Evolutionary conservation across 2,797 vertebrate genomes (phyloP).

Genomic region (Naso thynnoides): DNA sequence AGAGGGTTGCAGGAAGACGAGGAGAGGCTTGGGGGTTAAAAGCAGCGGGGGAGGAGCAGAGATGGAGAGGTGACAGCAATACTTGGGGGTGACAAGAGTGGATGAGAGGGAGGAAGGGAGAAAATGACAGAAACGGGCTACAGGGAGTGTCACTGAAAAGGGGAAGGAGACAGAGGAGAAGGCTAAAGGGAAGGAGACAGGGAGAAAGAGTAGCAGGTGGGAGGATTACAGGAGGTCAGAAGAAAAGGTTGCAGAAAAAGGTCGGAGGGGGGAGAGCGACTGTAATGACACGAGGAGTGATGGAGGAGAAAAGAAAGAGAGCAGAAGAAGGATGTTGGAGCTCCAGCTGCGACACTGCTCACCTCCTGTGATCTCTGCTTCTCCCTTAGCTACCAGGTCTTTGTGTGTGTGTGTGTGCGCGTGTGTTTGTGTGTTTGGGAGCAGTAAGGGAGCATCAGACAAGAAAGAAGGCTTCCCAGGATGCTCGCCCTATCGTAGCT

Average conservation of each 20-base stretch:
- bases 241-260: slow-evolving; percentile 57
- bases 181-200: slow-evolving; percentile 12
- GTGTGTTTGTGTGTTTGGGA: slow-evolving; percentile 7
- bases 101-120: slow-evolving; percentile 37
- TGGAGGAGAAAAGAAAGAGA: slow-evolving; percentile 20
- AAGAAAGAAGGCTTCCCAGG: slow-evolving; percentile 54
- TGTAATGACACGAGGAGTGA: slow-evolving; percentile 30
- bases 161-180: slow-evolving; percentile 11
- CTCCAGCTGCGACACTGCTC: slow-evolving; percentile 63
- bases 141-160: slow-evolving; percentile 25
- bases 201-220: slow-evolving; percentile 53
- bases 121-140: slow-evolving; percentile 61
- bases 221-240: slow-evolving; percentile 59
- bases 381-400: slow-evolving; percentile 33
- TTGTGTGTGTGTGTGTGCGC: slow-evolving; percentile 17
- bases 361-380: slow-evolving; percentile 59
- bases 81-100: slow-evolving; percentile 52
- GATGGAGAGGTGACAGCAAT: slow-evolving; percentile 58
- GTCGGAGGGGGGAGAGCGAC: slow-evolving; percentile 23
- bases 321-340: slow-evolving; percentile 30
- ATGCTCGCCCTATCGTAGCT: slow-evolving; percentile 45
- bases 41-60: slow-evolving; percentile 29
- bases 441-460: slow-evolving; percentile 17
- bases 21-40: slow-evolving; percentile 49
- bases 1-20: slow-evolving; percentile 36